A percentile compares a stretch with the other conserved stretches of the same genome.
Conservation (phyloP, 2,888 invertebrate genomes). For the Eledone cirrhosa region DNA sequence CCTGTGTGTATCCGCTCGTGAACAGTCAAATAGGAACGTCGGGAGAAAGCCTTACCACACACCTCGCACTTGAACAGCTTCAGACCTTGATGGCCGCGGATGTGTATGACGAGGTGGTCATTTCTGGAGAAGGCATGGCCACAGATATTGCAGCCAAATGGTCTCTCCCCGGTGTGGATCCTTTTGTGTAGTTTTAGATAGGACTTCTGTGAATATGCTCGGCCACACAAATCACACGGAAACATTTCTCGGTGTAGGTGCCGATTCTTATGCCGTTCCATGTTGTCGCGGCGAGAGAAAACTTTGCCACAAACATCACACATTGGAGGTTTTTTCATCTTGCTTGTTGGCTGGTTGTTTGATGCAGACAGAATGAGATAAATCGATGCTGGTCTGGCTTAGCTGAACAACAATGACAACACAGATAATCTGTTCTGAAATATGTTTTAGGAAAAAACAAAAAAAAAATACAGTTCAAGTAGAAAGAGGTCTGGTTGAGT, state of each 20-base stretch:
- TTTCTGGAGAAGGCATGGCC: conserved; percentile 11
- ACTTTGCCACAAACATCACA: conserved; percentile 18
- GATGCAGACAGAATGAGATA: too few relatives aligned
- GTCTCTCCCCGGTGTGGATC: neutral
- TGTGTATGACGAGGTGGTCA: conserved; percentile 7
- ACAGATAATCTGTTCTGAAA: too few relatives aligned
- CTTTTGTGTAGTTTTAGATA: conserved; percentile 11
- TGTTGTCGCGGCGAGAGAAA: conserved; percentile 19
- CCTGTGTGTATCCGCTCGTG: conserved; percentile 18
- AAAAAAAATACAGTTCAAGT: too few relatives aligned
- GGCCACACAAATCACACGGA: neutral
- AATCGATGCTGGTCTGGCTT: too few relatives aligned
- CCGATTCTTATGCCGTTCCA: conserved; percentile 16
- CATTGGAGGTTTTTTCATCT: conserved; percentile 14
- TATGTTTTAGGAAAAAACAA: too few relatives aligned
- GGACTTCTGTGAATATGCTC: conserved; percentile 1
- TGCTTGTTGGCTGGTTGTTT: neutral
- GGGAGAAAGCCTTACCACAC: conserved; percentile 19
- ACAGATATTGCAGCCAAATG: conserved; percentile 16
- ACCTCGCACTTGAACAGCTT: conserved; percentile 16
- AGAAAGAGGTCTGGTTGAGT: too few relatives aligned
- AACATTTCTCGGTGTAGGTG: conserved; percentile 16
- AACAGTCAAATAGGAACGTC: conserved; percentile 16
- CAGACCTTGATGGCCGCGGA: conserved; percentile 6
- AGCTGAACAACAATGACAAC: too few relatives aligned